Conservation (phyloP, 1,140 invertebrate species). For the Chrysoperla carnea region DNA sequence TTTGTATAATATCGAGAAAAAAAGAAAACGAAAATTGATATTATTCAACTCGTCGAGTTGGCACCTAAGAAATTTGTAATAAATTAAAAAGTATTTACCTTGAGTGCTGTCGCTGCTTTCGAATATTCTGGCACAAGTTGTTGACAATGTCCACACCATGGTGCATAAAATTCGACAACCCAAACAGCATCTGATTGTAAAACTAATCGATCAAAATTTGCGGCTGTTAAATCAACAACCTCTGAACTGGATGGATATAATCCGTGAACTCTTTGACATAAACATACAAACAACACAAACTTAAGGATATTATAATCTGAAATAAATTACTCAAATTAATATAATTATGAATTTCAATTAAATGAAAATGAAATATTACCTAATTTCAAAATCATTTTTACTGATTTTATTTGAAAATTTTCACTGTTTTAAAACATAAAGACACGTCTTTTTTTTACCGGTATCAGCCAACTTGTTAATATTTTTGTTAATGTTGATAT, state of each 20-base stretch:
- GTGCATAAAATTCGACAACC: slow-evolving; percentile 90
- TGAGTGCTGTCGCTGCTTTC: slow-evolving; percentile 73
- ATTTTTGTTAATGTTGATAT: too few species aligned
- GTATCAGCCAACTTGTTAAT: too few species aligned
- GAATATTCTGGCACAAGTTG: slow-evolving; percentile 70
- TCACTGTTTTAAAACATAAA: too few species aligned
- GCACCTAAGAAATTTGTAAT: too few species aligned
- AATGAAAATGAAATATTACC: too few species aligned
- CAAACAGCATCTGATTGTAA: slow-evolving; percentile 71
- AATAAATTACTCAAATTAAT: too few species aligned
- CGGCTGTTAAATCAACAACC: slow-evolving; percentile 79
- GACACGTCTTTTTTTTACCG: too few species aligned
- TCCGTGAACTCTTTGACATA: not conserved
- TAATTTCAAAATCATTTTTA: too few species aligned
- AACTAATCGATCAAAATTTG: slow-evolving; percentile 81
- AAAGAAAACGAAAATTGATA: not conserved
- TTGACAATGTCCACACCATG: slow-evolving; percentile 84
- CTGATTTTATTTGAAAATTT: too few species aligned
- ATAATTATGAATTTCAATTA: too few species aligned
- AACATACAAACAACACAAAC: too few species aligned
- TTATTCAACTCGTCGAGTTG: not conserved
- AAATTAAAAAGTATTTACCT: slow-evolving; percentile 30
- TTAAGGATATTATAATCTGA: too few species aligned
- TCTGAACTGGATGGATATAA: slow-evolving; percentile 66
- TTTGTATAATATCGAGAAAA: not conserved